Evolutionary conservation across 2,113 vertebrate species (phyloP).

Genomic region (Anolis sagrei): DNA sequence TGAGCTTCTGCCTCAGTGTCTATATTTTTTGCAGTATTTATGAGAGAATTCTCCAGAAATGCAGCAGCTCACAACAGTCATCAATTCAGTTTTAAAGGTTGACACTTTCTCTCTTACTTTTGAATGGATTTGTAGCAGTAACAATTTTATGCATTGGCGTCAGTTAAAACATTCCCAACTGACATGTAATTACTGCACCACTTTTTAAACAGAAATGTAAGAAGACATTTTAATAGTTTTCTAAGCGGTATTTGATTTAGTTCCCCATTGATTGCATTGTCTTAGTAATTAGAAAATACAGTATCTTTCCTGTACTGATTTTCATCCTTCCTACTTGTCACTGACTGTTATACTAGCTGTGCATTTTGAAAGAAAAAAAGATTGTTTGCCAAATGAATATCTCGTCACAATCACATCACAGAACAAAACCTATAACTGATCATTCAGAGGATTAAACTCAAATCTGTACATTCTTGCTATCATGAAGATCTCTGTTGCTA

Average conservation of each 20-base stretch:
- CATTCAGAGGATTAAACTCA: neutral
- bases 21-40: neutral
- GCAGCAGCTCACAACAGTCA: neutral
- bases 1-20: neutral
- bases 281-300: neutral
- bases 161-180: neutral
- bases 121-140: neutral
- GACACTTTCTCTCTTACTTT: neutral
- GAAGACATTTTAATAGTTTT: conserved; percentile 1
- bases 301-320: neutral
- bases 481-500: neutral
- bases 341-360: neutral
- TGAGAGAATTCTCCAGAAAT: neutral
- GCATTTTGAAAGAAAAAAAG: neutral
- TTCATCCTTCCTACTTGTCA: neutral
- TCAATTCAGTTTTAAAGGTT: conserved; percentile 18
- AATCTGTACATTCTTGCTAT: too few relatives aligned
- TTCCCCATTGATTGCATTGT: neutral
- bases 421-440: neutral
- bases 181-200: neutral
- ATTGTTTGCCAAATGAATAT: neutral
- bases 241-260: conserved; percentile 6
- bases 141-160: neutral
- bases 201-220: conserved; percentile 4
- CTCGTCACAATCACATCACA: neutral